A percentile compares a stretch with the other conserved stretches of the same genome.
phyloP scores from a whole-genome alignment of 2,888 invertebrate species.

The Cordylochernes scorpioides region DNA sequence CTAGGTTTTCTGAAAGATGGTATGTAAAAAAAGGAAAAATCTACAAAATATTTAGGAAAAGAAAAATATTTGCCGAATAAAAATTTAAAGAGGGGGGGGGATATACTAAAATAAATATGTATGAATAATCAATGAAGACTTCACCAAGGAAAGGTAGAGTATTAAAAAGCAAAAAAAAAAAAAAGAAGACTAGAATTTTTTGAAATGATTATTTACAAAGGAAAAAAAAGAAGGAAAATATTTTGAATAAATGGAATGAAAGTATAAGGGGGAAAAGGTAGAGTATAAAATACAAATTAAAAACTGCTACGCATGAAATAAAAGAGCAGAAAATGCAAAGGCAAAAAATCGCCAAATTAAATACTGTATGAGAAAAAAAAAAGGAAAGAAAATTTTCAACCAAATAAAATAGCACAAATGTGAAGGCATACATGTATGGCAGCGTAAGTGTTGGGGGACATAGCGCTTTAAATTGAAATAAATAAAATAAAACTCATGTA shows the following conservation, averaged over 20 bases:
- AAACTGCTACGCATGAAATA: background rate
- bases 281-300: background rate
- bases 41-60: background rate
- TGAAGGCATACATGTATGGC: too few species aligned
- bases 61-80: background rate
- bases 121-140: background rate
- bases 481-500: too few species aligned
- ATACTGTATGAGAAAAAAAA: too few species aligned
- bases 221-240: background rate
- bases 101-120: background rate
- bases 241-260: background rate
- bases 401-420: too few species aligned
- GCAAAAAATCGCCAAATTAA: too few species aligned
- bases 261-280: background rate
- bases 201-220: background rate
- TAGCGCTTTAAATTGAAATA: too few species aligned
- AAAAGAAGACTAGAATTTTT: background rate
- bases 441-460: too few species aligned
- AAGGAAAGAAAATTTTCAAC: too few species aligned
- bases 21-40: too few species aligned
- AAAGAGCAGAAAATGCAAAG: background rate
- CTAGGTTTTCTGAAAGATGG: too few species aligned
- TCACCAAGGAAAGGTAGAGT: background rate
- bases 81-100: background rate
- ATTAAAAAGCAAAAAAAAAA: background rate